A percentile compares a stretch with the other conserved stretches of the same genome.
phyloP scores from a whole-genome alignment of 2,797 vertebrate genomes.

The Poecilia wingei region DNA sequence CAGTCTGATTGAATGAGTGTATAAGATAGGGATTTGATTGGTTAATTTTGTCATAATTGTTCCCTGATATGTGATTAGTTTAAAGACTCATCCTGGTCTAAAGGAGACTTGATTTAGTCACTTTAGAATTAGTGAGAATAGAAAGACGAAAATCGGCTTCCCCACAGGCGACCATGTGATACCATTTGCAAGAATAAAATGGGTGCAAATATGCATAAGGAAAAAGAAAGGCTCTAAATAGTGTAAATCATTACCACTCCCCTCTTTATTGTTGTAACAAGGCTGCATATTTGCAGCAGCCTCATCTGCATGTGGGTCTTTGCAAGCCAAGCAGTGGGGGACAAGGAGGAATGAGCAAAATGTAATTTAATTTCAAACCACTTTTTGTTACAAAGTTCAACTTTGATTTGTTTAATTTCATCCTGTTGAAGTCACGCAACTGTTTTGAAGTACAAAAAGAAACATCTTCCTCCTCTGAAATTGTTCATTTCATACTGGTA shows the following conservation, averaged over 20 bases:
- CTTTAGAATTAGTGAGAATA: background rate
- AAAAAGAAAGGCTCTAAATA: background rate
- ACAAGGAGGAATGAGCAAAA: background rate
- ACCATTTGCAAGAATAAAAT: background rate
- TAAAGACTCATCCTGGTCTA: background rate
- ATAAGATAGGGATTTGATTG: slow-evolving; percentile 55
- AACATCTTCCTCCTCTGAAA: background rate
- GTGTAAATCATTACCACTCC: background rate
- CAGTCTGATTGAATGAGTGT: slow-evolving; percentile 62
- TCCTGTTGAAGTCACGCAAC: background rate
- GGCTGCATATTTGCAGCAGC: background rate
- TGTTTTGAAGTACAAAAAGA: background rate
- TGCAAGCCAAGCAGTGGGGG: background rate
- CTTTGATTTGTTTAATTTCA: background rate
- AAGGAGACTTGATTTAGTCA: slow-evolving; percentile 5
- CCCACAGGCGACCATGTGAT: background rate
- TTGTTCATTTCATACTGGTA: background rate
- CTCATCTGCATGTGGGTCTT: background rate
- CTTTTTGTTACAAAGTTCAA: background rate
- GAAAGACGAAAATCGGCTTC: background rate
- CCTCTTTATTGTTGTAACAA: background rate
- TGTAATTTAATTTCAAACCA: background rate
- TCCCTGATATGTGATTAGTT: slow-evolving; percentile 13
- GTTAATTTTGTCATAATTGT: slow-evolving; percentile 51
- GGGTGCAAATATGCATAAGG: background rate